A percentile compares a stretch with the other conserved stretches of the same genome.
Evolutionary conservation across 1,140 invertebrate species (phyloP).

Genomic region (Panagrolaimus sp.): DNA sequence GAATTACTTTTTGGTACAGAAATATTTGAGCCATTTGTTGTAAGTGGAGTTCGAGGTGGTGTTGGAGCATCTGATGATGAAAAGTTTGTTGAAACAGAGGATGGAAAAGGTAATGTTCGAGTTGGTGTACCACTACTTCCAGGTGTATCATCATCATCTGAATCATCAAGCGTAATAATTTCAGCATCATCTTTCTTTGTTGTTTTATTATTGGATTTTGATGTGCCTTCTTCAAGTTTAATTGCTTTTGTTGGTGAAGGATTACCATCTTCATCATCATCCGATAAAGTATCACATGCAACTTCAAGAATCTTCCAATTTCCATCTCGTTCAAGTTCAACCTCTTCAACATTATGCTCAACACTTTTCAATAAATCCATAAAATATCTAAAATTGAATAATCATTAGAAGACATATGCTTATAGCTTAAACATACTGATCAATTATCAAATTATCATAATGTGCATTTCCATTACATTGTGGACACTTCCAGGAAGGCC

Average conservation of each 20-base stretch:
- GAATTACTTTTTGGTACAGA: no score
- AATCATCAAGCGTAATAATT: no score
- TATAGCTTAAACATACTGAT: conserved; percentile 67
- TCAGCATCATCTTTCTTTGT: background rate
- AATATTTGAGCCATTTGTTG: no score
- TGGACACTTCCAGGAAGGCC: conserved; percentile 95
- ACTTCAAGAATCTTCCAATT: conserved; percentile 26
- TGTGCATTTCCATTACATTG: conserved; percentile 85
- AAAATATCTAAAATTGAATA: conserved; percentile 77
- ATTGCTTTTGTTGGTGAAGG: conserved; percentile 5
- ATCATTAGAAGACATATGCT: conserved; percentile 61
- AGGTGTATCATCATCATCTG: no score
- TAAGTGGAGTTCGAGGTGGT: no score
- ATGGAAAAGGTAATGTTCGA: no score
- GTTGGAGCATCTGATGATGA: no score
- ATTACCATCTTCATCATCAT: background rate
- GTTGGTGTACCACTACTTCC: no score
- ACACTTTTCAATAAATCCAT: conserved; percentile 68
- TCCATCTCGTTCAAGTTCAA: conserved; percentile 52
- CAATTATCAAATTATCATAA: conserved; percentile 83
- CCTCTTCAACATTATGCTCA: conserved; percentile 33
- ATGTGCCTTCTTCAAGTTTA: background rate
- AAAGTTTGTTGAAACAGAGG: no score
- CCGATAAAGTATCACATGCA: conserved; percentile 2
- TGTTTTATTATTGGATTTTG: conserved; percentile 19